Conservation (phyloP, 2,888 invertebrate species). For the Anaspis maculata region DNA sequence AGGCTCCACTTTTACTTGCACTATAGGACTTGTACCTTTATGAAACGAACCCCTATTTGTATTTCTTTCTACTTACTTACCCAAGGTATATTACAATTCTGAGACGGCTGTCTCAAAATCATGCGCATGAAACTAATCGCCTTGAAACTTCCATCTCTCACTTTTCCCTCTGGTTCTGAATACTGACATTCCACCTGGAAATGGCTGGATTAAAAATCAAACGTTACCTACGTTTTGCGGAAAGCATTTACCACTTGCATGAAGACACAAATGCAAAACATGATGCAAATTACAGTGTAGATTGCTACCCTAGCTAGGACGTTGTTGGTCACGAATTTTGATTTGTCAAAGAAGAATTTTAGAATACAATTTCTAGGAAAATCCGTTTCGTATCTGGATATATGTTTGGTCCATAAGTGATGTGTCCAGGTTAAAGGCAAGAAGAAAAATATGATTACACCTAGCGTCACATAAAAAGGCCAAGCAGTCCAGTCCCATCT, state of each 20-base stretch:
- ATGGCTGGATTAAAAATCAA: neutral
- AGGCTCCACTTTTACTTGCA: no score
- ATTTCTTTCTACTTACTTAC: no score
- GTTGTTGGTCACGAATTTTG: constrained; percentile 54
- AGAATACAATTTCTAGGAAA: constrained; percentile 48
- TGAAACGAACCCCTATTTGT: no score
- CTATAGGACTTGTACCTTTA: no score
- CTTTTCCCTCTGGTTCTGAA: neutral
- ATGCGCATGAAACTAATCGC: neutral
- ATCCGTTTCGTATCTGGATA: constrained; percentile 41
- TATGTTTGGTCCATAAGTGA: constrained; percentile 53
- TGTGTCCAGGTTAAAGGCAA: constrained; percentile 70
- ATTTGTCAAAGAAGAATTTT: constrained; percentile 52
- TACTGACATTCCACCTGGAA: constrained; percentile 14
- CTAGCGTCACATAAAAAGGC: constrained; percentile 42
- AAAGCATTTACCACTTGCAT: constrained; percentile 49
- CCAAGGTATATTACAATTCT: constrained; percentile 22
- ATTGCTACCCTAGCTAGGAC: constrained; percentile 54
- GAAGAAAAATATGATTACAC: constrained; percentile 48
- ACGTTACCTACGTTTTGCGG: neutral
- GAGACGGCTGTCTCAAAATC: neutral
- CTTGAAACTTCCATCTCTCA: no score
- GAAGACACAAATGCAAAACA: constrained; percentile 57
- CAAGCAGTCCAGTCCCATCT: constrained; percentile 40
- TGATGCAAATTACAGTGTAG: constrained; percentile 58